phyloP scores from a whole-genome alignment of 2,113 vertebrate species.

The Myocastor coypus region DNA sequence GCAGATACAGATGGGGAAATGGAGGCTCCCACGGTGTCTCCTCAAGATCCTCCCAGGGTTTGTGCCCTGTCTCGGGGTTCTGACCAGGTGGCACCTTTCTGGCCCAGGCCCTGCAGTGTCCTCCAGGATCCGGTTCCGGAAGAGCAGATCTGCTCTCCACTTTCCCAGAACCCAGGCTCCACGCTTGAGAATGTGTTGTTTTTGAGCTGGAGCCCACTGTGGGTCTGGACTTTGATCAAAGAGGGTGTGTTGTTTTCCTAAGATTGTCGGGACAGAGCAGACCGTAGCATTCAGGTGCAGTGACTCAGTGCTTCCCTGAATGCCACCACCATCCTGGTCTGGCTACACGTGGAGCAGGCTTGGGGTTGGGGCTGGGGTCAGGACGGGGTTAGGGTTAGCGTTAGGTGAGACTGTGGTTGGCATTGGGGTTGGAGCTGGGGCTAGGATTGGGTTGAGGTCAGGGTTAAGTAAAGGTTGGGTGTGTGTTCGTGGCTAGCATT shows the following conservation, averaged over 20 bases:
- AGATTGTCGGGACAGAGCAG: constrained; percentile 47
- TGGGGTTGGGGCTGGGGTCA: not conserved
- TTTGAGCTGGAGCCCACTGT: not conserved
- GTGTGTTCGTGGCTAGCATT: not conserved
- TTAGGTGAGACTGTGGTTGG: not conserved
- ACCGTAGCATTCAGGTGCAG: constrained; percentile 67
- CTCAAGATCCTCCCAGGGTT: not conserved
- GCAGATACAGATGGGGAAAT: not conserved
- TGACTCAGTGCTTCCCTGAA: constrained; percentile 42
- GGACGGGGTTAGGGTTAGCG: not conserved
- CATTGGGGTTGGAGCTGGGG: not conserved
- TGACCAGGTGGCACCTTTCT: accelerated
- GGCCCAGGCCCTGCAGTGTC: not conserved
- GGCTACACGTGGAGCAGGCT: not conserved
- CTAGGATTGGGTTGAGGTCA: not conserved
- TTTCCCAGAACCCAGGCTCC: constrained; percentile 74
- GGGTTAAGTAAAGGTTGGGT: not conserved
- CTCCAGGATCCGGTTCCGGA: constrained; percentile 13
- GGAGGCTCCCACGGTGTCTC: accelerated
- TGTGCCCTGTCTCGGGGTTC: accelerated
- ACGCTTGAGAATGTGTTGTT: not conserved
- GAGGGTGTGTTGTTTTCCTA: constrained; percentile 59
- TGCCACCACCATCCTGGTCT: not conserved
- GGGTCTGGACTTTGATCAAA: constrained; percentile 56
- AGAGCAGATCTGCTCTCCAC: not conserved